These are phyloP conservation scores for Cosmorhoe ocellata DNA, from an alignment of 2,888 invertebrate species.

Conservation along the genomic window DNA sequence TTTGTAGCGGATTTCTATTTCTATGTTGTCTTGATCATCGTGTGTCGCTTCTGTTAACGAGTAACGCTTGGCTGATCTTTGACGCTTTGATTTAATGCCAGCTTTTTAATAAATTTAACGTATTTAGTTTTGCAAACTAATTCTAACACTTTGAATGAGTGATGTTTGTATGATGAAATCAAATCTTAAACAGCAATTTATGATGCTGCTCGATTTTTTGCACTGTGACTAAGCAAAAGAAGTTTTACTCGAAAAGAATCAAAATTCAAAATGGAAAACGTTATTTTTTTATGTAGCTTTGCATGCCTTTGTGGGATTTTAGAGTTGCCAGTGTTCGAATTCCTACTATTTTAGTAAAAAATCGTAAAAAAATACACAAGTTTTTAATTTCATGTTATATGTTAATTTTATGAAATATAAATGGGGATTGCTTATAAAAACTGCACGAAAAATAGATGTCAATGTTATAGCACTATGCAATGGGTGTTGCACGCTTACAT, in stretches of 20 bases:
- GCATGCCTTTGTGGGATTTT: conserved; percentile 26
- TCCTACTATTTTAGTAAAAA: not conserved
- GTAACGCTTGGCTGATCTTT: conserved; percentile 40
- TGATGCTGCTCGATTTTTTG: conserved; percentile 45
- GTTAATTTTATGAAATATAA: too few relatives aligned
- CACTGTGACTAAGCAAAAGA: conserved; percentile 50
- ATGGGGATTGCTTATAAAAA: conserved; percentile 37
- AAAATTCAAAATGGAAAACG: not conserved
- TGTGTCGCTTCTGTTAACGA: conserved; percentile 39
- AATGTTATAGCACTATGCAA: conserved; percentile 50
- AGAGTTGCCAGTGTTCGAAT: conserved; percentile 18
- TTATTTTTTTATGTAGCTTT: conserved; percentile 36
- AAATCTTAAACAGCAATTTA: conserved; percentile 45
- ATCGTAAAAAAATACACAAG: too few relatives aligned
- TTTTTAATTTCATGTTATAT: too few relatives aligned
- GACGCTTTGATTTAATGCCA: conserved; percentile 30
- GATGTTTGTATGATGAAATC: conserved; percentile 62
- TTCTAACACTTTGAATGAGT: conserved; percentile 57
- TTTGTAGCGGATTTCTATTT: conserved; percentile 49
- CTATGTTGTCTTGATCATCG: conserved; percentile 32
- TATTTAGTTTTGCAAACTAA: conserved; percentile 35
- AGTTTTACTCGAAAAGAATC: not conserved
- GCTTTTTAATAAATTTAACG: conserved; percentile 23
- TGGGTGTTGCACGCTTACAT: conserved; percentile 73
- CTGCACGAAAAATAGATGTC: conserved; percentile 54